Conservation (phyloP, 2,797 vertebrate species). For the Pantherophis vulpinus region DNA sequence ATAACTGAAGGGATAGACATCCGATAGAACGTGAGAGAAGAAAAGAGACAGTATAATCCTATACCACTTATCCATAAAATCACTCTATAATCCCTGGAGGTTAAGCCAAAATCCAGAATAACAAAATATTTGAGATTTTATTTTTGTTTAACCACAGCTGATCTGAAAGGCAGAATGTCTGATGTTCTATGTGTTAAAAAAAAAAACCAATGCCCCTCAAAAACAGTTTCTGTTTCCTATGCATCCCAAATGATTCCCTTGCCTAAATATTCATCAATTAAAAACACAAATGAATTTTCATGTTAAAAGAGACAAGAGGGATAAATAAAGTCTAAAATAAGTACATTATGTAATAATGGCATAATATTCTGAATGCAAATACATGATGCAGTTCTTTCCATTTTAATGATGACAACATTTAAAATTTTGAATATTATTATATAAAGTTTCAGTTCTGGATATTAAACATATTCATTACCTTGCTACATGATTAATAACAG, state of each 20-base stretch:
- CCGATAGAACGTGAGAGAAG: not conserved
- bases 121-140: not conserved
- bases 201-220: not conserved
- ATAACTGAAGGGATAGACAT: not conserved
- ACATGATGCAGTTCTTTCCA: not conserved
- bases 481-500: constrained; percentile 96
- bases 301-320: not conserved
- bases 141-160: not conserved
- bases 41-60: not conserved
- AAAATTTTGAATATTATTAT: not conserved
- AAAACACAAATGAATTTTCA: not conserved
- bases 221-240: not conserved
- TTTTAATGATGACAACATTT: not conserved
- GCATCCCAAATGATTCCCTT: not conserved
- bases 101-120: not conserved
- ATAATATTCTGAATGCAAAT: not conserved
- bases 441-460: not conserved
- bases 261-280: not conserved
- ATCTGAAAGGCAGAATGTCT: not conserved
- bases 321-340: not conserved
- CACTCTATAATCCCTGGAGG: not conserved
- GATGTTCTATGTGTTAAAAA: not conserved
- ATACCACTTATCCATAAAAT: not conserved
- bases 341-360: not conserved
- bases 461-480: constrained; percentile 71